phyloP scores from a whole-genome alignment of 2,888 invertebrate genomes.

The Villa cingulata region DNA sequence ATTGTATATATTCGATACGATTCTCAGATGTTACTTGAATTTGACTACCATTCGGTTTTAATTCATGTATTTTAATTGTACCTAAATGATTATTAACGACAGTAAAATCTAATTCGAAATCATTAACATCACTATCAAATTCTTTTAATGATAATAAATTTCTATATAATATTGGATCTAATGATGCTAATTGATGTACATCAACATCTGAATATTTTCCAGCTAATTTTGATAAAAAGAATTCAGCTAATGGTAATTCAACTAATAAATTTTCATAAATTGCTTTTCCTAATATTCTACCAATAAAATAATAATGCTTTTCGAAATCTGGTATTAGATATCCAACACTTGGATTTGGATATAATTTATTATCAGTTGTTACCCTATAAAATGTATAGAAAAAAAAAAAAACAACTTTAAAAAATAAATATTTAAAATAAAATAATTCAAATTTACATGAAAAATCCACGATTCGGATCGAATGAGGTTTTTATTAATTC shows the following conservation, averaged over 20 bases:
- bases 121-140: slow-evolving; percentile 72
- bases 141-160: slow-evolving; percentile 79
- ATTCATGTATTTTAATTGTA: slow-evolving; percentile 74
- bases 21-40: slow-evolving; percentile 85
- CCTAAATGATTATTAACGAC: slow-evolving; percentile 81
- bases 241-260: slow-evolving; percentile 89
- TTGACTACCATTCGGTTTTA: slow-evolving; percentile 80
- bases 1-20: slow-evolving; percentile 90
- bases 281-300: slow-evolving; percentile 88
- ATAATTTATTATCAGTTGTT: slow-evolving; percentile 84
- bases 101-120: slow-evolving; percentile 86
- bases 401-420: background rate
- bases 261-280: slow-evolving; percentile 89
- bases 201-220: slow-evolving; percentile 61
- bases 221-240: slow-evolving; percentile 80
- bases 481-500: slow-evolving; percentile 90
- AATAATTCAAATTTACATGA: slow-evolving; percentile 38
- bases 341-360: slow-evolving; percentile 89
- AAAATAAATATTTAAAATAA: background rate
- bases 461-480: slow-evolving; percentile 92
- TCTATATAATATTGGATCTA: slow-evolving; percentile 77
- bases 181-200: slow-evolving; percentile 82
- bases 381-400: slow-evolving; percentile 32
- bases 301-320: slow-evolving; percentile 88
- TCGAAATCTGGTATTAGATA: slow-evolving; percentile 73